phyloP scores from a whole-genome alignment of 2,113 vertebrate species.

The Craseonycteris thonglongyai region DNA sequence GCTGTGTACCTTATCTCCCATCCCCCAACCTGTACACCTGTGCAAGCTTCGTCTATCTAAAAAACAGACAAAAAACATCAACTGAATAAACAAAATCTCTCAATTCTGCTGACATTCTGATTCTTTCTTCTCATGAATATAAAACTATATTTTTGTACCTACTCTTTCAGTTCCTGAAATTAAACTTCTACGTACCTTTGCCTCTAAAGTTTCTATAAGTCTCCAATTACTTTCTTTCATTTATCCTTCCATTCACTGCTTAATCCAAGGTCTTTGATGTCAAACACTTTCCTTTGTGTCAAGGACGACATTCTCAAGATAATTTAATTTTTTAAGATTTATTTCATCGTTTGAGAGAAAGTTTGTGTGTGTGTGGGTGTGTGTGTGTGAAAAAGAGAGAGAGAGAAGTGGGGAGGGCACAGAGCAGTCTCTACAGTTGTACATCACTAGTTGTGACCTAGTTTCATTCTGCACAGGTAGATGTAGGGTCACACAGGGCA shows the following conservation, averaged over 20 bases:
- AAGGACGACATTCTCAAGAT: not conserved
- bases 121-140: not conserved
- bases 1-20: not conserved
- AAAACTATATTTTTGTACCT: not conserved
- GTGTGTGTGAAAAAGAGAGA: too few relatives aligned
- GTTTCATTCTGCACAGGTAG: too few relatives aligned
- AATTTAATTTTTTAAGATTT: too few relatives aligned
- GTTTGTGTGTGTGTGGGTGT: too few relatives aligned
- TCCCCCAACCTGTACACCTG: not conserved
- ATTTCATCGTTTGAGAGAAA: too few relatives aligned
- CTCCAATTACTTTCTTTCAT: not conserved
- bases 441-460: too few relatives aligned
- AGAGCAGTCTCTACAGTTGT: too few relatives aligned
- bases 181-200: not conserved
- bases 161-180: not conserved
- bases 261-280: not conserved
- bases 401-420: too few relatives aligned
- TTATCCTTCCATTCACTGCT: not conserved
- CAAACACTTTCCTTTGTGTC: not conserved
- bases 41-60: not conserved
- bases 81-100: not conserved
- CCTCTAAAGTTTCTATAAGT: not conserved
- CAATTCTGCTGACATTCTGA: not conserved
- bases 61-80: not conserved
- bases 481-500: too few relatives aligned